phyloP scores from a whole-genome alignment of 2,888 invertebrate species.

The Acanthosoma haemorrhoidale region DNA sequence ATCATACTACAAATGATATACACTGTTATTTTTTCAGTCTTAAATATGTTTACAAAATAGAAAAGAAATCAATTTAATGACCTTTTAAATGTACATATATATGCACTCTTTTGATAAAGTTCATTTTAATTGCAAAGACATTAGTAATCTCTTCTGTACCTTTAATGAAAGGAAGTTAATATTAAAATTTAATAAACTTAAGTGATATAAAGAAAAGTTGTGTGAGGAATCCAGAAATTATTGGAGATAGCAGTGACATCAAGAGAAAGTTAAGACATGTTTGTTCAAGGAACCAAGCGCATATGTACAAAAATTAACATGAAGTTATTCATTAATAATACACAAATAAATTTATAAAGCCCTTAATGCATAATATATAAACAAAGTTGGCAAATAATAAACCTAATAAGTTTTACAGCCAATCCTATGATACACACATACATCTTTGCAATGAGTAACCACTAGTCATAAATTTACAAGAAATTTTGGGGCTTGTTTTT shows the following conservation, averaged over 20 bases:
- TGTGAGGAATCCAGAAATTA: no score
- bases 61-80: conserved; percentile 9
- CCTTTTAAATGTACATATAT: no score
- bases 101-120: no score
- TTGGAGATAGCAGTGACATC: no score
- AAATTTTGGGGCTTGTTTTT: no score
- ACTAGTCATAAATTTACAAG: no score
- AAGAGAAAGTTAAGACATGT: neutral
- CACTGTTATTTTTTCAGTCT: conserved; percentile 35
- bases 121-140: no score
- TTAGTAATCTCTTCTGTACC: neutral
- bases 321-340: no score
- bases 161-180: neutral
- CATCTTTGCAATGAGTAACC: neutral
- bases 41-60: conserved; percentile 34
- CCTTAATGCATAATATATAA: neutral
- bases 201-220: neutral
- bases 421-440: conserved; percentile 3
- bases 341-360: no score
- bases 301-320: no score
- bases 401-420: neutral
- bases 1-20: conserved; percentile 37
- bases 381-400: neutral
- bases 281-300: no score
- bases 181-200: neutral